phyloP scores from a whole-genome alignment of 2,888 invertebrate species.

The Tipula vernalis region DNA sequence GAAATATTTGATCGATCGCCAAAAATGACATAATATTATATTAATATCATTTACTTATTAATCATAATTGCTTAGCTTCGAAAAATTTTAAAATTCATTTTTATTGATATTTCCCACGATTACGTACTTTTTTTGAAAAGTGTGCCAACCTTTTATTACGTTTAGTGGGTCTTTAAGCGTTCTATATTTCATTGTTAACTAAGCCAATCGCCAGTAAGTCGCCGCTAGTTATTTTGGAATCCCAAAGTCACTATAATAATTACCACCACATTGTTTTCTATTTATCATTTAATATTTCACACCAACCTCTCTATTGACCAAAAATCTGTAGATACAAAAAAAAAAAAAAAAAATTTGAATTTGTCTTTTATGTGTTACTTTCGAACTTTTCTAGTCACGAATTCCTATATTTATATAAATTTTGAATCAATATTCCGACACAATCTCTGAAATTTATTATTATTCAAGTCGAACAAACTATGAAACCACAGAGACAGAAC shows the following conservation, averaged over 20 bases:
- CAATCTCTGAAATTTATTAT: conserved; percentile 4
- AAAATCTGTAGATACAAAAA: background rate
- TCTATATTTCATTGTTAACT: background rate
- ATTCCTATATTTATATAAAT: background rate
- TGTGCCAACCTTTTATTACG: background rate
- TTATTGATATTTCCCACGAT: background rate
- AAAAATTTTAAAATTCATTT: background rate
- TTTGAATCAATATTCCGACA: background rate
- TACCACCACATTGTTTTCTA: background rate
- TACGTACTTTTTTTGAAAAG: background rate
- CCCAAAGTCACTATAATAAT: background rate
- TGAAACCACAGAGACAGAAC: background rate
- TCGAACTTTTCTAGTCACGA: background rate
- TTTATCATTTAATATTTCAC: background rate
- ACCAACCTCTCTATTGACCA: background rate
- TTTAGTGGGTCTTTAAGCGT: background rate
- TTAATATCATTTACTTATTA: background rate
- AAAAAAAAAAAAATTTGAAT: background rate
- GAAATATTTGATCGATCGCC: no score
- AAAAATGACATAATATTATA: no score
- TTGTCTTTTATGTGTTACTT: conserved; percentile 4
- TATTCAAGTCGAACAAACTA: background rate
- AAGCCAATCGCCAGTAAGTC: background rate
- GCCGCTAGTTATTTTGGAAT: background rate
- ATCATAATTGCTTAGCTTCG: no score